phyloP scores from a whole-genome alignment of 2,113 vertebrate species.

The Orycteropus afer region DNA sequence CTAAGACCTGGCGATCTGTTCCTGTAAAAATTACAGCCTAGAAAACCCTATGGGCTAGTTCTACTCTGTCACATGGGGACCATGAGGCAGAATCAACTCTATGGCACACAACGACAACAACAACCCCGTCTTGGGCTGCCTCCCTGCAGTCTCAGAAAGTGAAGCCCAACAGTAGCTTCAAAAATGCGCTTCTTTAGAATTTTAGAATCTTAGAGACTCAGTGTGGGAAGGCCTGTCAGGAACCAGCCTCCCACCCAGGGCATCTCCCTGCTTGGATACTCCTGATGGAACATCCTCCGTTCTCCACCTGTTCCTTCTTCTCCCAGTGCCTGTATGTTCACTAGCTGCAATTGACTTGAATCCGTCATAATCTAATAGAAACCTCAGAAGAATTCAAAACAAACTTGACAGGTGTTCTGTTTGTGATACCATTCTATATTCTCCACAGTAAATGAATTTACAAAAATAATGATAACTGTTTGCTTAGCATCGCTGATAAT shows the following conservation, averaged over 20 bases:
- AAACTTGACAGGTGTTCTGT: background rate
- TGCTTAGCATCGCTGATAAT: background rate
- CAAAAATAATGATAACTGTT: background rate
- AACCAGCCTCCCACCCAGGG: background rate
- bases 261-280: background rate
- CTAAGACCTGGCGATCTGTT: background rate
- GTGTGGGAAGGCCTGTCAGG: background rate
- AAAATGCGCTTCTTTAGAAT: background rate
- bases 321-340: background rate
- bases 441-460: background rate
- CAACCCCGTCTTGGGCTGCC: background rate
- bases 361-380: background rate
- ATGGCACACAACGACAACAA: background rate
- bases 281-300: background rate
- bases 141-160: background rate
- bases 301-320: background rate
- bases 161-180: constrained; percentile 19
- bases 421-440: background rate
- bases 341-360: background rate
- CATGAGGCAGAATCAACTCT: background rate
- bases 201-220: background rate
- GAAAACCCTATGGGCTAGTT: background rate
- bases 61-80: background rate
- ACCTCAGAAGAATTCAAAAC: background rate
- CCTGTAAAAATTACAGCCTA: background rate